Base-by-base conservation (phyloP, 2,888 invertebrate species). In the Idaea biselata region DNA sequence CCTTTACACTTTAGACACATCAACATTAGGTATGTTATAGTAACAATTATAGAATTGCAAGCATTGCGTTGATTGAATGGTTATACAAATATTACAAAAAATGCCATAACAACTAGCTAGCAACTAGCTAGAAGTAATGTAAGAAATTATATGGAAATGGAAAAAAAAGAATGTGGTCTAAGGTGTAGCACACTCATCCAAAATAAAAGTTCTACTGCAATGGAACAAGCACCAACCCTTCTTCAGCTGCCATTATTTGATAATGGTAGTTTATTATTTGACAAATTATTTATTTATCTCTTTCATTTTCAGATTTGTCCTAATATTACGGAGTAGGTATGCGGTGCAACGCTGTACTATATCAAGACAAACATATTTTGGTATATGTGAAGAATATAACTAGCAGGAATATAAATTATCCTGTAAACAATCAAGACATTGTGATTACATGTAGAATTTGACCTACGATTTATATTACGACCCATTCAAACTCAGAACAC, bases 301-400 rank as follows among this genome's bases (percentile, higher is more conserved):
- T n/a, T 65, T 67, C 70, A 66, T 59, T 91, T 91, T 67, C 88
- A 92, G 92, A 92, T 87, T 86, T 92, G 84, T 92, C 92, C 88
- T 92, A 92, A 92, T 92, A 86, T 69, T 73, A 76, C 62, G 67
- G 78, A 73, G 74, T 72, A 75, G 79, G 75, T 69, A 74, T 78
- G 86, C 82, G 78, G 85, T 80, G 73, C 76, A 73, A 73, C 74
- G 78, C 84, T 84, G 89, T 86, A 83, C 78, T 89, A 91, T 91
- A 91, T 91, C 91, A 91, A 91, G 91, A 91, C 89, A 90, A 90
- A 91, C 91, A 91, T 91, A 91, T 91, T 91, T 91, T 91, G 90
- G 86, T 91, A 92, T 91, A 91, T 92, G 91, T 90, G 89, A 91
- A 86, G 89, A 91, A 86, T 87, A 88, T 82, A 87, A 84, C 87